These are phyloP conservation scores for Apodemia mormo DNA, from an alignment of 2,888 invertebrate species.

Conservation along the genomic window DNA sequence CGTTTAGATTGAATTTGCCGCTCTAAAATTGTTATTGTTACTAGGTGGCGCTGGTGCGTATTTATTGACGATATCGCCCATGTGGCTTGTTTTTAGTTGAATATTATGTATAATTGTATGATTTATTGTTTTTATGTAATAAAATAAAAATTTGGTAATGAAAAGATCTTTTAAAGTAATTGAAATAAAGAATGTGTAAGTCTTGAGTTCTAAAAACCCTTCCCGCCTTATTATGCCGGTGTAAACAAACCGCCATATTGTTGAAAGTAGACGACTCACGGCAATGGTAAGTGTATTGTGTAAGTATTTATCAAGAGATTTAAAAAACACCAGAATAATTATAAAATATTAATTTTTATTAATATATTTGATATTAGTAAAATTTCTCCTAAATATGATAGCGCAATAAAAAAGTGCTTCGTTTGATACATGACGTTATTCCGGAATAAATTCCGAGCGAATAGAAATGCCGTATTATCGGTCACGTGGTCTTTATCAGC, in stretches of 20 bases:
- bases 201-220: conserved; percentile 47
- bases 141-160: conserved; percentile 9
- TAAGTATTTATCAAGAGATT: conserved; percentile 23
- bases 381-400: background rate
- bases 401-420: conserved; percentile 39
- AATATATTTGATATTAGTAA: background rate
- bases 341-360: conserved; percentile 15
- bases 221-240: conserved; percentile 81
- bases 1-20: conserved; percentile 43
- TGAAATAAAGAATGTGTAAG: conserved; percentile 27
- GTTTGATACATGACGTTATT: conserved; percentile 57
- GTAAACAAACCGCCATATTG: conserved; percentile 83
- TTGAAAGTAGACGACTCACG: conserved; percentile 57
- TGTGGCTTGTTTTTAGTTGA: conserved; percentile 55
- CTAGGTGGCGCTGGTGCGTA: conserved; percentile 57
- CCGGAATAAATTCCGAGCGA: conserved; percentile 53
- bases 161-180: conserved; percentile 4
- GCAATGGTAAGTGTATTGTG: conserved; percentile 56
- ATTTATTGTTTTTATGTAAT: conserved; percentile 47
- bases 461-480: conserved; percentile 53
- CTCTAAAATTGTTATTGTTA: conserved; percentile 39
- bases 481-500: conserved; percentile 77
- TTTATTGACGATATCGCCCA: conserved; percentile 62
- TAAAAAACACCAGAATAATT: conserved; percentile 9
- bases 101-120: conserved; percentile 40